phyloP scores from a whole-genome alignment of 2,888 invertebrate species.

The Meteorus cinctellus region DNA sequence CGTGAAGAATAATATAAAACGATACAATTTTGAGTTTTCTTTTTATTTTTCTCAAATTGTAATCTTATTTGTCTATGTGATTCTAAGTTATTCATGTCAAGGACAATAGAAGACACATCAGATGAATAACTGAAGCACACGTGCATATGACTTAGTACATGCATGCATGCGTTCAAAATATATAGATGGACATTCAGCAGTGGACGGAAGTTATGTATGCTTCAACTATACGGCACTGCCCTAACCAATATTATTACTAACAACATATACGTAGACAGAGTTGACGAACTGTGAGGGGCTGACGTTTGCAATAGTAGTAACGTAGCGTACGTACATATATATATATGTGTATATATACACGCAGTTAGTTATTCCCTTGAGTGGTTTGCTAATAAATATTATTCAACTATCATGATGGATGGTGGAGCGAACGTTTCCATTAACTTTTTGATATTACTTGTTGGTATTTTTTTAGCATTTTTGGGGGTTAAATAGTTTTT shows the following conservation, averaged over 20 bases:
- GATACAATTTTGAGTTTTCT: too few relatives aligned
- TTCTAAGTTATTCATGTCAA: slow-evolving; percentile 10
- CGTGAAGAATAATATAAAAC: too few relatives aligned
- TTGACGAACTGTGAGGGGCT: slow-evolving; percentile 10
- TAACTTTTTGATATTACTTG: background rate
- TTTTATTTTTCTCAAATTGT: background rate
- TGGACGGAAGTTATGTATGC: slow-evolving; percentile 43
- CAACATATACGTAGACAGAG: slow-evolving; percentile 12
- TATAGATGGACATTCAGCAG: slow-evolving; percentile 38
- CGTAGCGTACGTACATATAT: background rate
- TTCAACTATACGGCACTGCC: slow-evolving; percentile 11
- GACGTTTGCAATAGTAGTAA: background rate
- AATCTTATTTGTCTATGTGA: background rate
- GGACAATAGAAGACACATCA: slow-evolving; percentile 39
- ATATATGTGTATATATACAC: background rate
- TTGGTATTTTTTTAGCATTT: background rate
- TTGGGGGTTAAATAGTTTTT: too few relatives aligned
- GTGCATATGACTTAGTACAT: slow-evolving; percentile 33
- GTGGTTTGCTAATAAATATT: background rate
- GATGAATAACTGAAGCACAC: slow-evolving; percentile 36
- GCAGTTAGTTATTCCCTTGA: background rate
- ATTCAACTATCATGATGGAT: background rate
- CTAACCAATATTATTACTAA: background rate
- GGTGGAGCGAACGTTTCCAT: background rate
- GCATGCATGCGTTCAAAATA: slow-evolving; percentile 33